Base-by-base conservation (phyloP, 1,140 invertebrate species). In the Drosophila melanogaster region DNA sequence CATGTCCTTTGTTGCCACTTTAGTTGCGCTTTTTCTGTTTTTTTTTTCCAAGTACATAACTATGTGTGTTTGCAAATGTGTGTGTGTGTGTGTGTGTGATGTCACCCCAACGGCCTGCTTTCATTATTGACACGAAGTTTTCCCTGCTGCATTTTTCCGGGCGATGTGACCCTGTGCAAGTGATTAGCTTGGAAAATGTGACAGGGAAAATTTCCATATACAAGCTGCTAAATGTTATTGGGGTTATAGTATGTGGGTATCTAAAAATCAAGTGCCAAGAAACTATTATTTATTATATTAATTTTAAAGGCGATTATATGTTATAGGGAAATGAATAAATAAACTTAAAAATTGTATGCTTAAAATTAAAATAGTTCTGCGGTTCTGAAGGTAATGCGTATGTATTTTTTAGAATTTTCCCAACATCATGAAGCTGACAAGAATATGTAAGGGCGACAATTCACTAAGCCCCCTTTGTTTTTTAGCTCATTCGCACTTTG, bases 1-100 rank as follows among this genome's bases (percentile, higher is more conserved):
- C 50, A 61, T 26, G 35, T 65, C 51, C 74, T 69, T 75, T 75
- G 74, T 81, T 81, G 78, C 49, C 30, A 58, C 35, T 76, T 58
- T 70, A 56, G 57, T 38, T 87, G 81, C 67, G 65, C 81, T 80
- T 80, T 85, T 85, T 4, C 51, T 59, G 72, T 35, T 64, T 75
- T 17, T 64, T 75, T 17, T 41, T 40, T 55, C 3, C 12, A 30
- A 1, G 30, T 30, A 10, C 30, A 30, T 24, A 4, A 7, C 19
- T 22, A 4, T 12, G 53, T 60, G 46, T 53, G 15, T 55, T 30
- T 59, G 37, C 17, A 3, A 4, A 15, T 15, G 8, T 12, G 53
- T 60, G 22, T 59, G 46, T 53, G 17, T 54, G 40, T 59, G 30
- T 59, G 30, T 30, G 43, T 37, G 69, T 72, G 33, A 54, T 66